Evolutionary conservation across 2,888 invertebrate genomes (phyloP).

Genomic region (Pollenia amentaria): DNA sequence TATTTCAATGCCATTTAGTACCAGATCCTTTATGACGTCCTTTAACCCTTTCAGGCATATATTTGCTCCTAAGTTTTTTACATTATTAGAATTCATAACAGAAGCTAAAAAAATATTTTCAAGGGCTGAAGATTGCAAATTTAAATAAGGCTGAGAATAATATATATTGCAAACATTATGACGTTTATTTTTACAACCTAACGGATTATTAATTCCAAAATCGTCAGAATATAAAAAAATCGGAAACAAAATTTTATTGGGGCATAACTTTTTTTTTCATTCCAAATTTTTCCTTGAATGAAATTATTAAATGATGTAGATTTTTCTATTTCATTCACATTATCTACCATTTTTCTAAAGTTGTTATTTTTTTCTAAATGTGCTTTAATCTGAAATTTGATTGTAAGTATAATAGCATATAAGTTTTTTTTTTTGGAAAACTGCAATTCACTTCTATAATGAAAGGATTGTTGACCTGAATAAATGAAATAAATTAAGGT

Average conservation of each 20-base stretch:
- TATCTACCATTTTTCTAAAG: neutral
- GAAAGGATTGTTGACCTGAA: neutral
- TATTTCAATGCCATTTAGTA: neutral
- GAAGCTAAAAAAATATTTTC: slow-evolving; percentile 23
- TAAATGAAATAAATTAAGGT: slow-evolving; percentile 18
- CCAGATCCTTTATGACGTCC: slow-evolving; percentile 4
- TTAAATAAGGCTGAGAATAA: too few relatives aligned
- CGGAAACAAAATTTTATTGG: slow-evolving; percentile 16
- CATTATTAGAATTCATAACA: neutral
- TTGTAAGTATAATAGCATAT: slow-evolving; percentile 19
- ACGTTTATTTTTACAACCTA: slow-evolving; percentile 23
- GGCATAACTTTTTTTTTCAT: slow-evolving; percentile 35
- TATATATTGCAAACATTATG: slow-evolving; percentile 31
- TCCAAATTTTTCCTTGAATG: slow-evolving; percentile 45
- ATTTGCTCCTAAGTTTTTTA: too few relatives aligned
- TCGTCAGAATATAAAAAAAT: slow-evolving; percentile 34
- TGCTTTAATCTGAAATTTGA: slow-evolving; percentile 32
- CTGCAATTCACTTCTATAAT: slow-evolving; percentile 31
- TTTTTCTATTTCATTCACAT: neutral
- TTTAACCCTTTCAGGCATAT: too few relatives aligned
- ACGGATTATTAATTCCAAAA: slow-evolving; percentile 44
- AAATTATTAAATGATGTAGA: slow-evolving; percentile 25
- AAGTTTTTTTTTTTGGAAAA: neutral
- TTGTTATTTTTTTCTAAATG: slow-evolving; percentile 22
- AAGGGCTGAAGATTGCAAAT: slow-evolving; percentile 22